Base-by-base conservation (phyloP, 2,797 vertebrate species). In the Allochrocebus solatus region DNA sequence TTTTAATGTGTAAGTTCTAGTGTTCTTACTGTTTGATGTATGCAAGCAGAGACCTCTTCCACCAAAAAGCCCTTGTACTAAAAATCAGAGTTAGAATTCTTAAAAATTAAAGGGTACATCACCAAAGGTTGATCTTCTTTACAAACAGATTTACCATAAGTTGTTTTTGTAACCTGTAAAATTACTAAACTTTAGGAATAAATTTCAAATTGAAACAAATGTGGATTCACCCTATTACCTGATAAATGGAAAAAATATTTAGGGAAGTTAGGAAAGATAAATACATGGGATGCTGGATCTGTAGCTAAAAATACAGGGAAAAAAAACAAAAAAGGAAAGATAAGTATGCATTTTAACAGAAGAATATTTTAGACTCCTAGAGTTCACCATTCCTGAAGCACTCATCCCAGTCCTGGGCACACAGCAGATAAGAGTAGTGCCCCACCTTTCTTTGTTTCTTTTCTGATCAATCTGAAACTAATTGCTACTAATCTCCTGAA, bases 91-190 rank as follows among this genome's bases (percentile, higher is more conserved):
- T 61, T 41, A 83, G 64, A 87, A 90, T 82, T 91, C 57, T 94
- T 91, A 95, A 96, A 94, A 96, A 43, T 82, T 86, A 96, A 83
- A 30, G 8, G 1, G 93, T 83, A 9, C 26, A 48, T 72, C 55
- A 84, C 28, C 28, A 95, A 95, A 92, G 16, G 41, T 2, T 95
- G 59, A 83, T 39, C 21, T 67, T 61, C 21, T 76, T 79, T 75
- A 95, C 9, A 96, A 79, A 85, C 96, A 89, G 30, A 91, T 21
- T 79, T 89, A 81, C 21, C 22, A 61, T 92, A 5, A 72, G 81
- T 48, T 96, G 43, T 55, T 88, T 83, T 75, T 30, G 59, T 50
- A 74, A n/a, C 19, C 84, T 36, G 55, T 48, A 91, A 96, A 95
- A 86, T 94, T 43, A 92, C 39, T 91, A 84, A 92, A 67, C 16